phyloP scores from a whole-genome alignment of 2,888 invertebrate genomes.

The Cacoxenus indagator region DNA sequence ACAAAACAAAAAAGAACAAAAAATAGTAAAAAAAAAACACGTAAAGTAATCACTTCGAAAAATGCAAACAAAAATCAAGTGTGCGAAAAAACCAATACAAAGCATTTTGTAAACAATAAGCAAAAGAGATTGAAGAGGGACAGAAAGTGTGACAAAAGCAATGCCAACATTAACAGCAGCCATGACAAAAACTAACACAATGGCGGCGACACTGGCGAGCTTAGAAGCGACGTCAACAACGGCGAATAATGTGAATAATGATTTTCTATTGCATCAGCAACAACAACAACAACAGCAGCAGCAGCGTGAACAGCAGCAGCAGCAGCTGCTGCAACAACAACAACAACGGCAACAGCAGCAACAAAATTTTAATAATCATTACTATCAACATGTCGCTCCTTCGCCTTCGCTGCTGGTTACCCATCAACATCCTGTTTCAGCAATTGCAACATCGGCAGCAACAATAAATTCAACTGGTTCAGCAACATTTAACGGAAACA shows the following conservation, averaged over 20 bases:
- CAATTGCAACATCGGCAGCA: constrained; percentile 29
- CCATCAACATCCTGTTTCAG: constrained; percentile 30
- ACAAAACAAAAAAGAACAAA: not conserved
- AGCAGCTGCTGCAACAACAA: constrained; percentile 37
- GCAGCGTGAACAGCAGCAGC: too few relatives aligned
- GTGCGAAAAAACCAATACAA: too few relatives aligned
- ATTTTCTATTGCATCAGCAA: constrained; percentile 54
- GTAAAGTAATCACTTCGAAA: too few relatives aligned
- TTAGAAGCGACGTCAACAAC: constrained; percentile 25
- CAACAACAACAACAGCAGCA: constrained; percentile 27
- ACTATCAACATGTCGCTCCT: constrained; percentile 45
- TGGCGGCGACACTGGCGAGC: constrained; percentile 17
- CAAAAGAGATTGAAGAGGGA: not conserved
- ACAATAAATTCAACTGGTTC: constrained; percentile 53
- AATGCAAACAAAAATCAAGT: constrained; percentile 3
- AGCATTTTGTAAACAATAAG: too few relatives aligned
- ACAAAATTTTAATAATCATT: constrained; percentile 38
- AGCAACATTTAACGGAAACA: constrained; percentile 66
- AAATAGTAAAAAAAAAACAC: constrained; percentile 1
- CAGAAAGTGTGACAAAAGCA: constrained; percentile 10
- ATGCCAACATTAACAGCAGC: constrained; percentile 62
- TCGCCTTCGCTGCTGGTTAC: constrained; percentile 46
- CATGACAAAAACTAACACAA: constrained; percentile 40
- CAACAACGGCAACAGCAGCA: constrained; percentile 43
- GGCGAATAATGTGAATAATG: constrained; percentile 30